phyloP scores from a whole-genome alignment of 2,797 vertebrate species.

The Enteromius trimaculatus region DNA sequence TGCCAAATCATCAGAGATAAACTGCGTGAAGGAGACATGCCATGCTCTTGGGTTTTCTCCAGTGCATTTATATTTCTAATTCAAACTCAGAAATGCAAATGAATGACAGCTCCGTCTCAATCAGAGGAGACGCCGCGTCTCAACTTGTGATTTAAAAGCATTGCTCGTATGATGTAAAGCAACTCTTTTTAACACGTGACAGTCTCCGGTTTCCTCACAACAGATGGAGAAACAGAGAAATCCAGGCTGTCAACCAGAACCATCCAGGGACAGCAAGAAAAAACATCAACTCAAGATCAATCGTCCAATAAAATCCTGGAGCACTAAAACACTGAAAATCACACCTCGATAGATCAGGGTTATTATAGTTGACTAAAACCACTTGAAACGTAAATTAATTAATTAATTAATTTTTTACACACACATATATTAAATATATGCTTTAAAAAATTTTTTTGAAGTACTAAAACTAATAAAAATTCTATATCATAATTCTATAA shows the following conservation, averaged over 20 bases:
- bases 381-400: too few species aligned
- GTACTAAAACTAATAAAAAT: too few species aligned
- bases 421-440: too few species aligned
- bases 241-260: not conserved
- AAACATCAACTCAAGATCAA: not conserved
- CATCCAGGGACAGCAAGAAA: not conserved
- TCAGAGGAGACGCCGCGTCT: not conserved
- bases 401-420: too few species aligned
- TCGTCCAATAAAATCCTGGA: not conserved
- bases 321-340: not conserved
- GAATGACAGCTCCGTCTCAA: not conserved
- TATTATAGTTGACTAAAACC: not conserved
- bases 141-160: not conserved
- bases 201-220: not conserved
- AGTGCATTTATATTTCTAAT: not conserved
- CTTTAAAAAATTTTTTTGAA: too few species aligned
- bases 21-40: not conserved
- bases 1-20: not conserved
- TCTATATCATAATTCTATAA: too few species aligned
- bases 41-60: not conserved
- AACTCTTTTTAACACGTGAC: not conserved
- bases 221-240: not conserved
- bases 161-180: not conserved
- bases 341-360: not conserved
- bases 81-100: not conserved